phyloP scores from a whole-genome alignment of 2,888 invertebrate genomes.

The Pheosia gnoma region DNA sequence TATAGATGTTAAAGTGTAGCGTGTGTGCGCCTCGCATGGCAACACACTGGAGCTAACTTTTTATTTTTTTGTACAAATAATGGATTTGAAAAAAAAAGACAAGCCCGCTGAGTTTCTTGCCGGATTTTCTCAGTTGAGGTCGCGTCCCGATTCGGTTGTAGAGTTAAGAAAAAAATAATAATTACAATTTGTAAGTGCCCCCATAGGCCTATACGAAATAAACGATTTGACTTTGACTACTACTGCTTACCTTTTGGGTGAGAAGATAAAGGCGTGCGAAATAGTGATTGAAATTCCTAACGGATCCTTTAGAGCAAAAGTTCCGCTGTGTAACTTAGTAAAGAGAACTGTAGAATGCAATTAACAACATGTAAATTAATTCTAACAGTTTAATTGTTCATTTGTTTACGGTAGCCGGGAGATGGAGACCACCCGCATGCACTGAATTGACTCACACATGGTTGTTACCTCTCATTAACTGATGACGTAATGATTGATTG shows the following conservation, averaged over 20 bases:
- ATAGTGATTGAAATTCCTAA: neutral
- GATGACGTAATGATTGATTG: conserved; percentile 25
- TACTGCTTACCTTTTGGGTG: neutral
- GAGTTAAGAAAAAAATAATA: too few species aligned
- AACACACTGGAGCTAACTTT: too few species aligned
- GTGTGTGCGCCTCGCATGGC: too few species aligned
- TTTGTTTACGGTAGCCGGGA: conserved; percentile 1
- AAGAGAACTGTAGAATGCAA: conserved; percentile 16
- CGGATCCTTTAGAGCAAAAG: neutral
- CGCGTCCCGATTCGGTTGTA: too few species aligned
- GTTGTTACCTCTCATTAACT: conserved; percentile 40
- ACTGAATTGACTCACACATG: conserved; percentile 50
- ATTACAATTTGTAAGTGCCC: too few species aligned
- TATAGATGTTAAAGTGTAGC: too few species aligned
- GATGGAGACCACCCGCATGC: conserved; percentile 54
- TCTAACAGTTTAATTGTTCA: conserved; percentile 34
- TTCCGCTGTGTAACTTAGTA: conserved; percentile 8
- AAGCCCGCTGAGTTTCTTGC: too few species aligned
- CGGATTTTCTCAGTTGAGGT: too few species aligned
- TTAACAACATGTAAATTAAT: conserved; percentile 37
- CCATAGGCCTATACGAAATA: too few species aligned
- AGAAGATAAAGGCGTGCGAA: neutral
- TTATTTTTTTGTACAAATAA: too few species aligned
- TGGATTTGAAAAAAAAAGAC: too few species aligned
- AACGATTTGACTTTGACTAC: too few species aligned